These are phyloP conservation scores for Polyergus mexicanus DNA, from an alignment of 1,140 invertebrate species.

Conservation along the genomic window DNA sequence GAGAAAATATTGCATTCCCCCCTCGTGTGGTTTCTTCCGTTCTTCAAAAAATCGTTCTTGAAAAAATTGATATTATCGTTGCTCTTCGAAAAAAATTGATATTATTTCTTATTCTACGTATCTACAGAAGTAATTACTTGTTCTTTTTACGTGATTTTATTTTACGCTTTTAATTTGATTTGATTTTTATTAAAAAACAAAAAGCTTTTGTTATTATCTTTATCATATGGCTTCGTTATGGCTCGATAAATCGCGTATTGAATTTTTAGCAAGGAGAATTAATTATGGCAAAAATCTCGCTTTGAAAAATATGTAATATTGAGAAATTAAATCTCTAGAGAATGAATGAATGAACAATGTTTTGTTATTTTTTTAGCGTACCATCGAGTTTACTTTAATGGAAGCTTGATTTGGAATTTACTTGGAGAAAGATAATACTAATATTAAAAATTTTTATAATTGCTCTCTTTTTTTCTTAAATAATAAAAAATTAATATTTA, in stretches of 20 bases:
- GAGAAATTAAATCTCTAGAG: not conserved
- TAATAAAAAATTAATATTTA: not conserved
- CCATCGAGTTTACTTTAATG: not conserved
- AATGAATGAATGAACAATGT: not conserved
- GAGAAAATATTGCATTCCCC: slow-evolving; percentile 30
- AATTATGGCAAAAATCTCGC: not conserved
- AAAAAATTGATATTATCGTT: slow-evolving; percentile 9
- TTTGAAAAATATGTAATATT: not conserved
- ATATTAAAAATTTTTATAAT: not conserved
- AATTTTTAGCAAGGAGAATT: slow-evolving; percentile 1
- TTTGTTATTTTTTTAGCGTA: not conserved
- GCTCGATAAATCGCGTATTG: not conserved
- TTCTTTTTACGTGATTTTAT: slow-evolving; percentile 4
- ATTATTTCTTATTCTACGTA: not conserved
- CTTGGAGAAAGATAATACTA: not conserved
- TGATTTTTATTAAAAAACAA: not conserved
- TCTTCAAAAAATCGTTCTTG: not conserved
- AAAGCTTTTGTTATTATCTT: not conserved
- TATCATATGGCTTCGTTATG: not conserved
- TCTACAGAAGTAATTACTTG: too few species aligned
- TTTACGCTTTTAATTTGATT: slow-evolving; percentile 34
- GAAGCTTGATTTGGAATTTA: slow-evolving; percentile 8
- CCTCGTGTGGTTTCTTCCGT: not conserved
- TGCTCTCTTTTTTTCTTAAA: not conserved
- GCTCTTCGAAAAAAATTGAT: not conserved